Conservation (phyloP, 2,797 vertebrate genomes). For the Oreonectes daqikongensis region DNA sequence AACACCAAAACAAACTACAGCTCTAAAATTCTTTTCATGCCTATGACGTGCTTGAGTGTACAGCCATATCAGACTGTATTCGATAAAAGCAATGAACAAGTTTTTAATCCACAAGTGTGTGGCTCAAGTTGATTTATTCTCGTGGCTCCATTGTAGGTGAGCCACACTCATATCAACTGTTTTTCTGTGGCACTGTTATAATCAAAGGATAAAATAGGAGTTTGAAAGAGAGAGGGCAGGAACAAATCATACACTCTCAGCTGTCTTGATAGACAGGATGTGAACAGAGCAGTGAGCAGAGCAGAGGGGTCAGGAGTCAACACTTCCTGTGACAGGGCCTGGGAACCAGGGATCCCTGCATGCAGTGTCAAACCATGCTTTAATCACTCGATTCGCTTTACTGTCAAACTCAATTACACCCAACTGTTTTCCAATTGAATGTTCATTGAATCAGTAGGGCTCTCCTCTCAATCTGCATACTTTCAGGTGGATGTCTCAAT, state of each 20-base stretch:
- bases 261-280: conserved; percentile 70
- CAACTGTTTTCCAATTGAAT: neutral
- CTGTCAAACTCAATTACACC: conserved; percentile 21
- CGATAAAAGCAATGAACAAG: neutral
- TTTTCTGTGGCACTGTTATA: neutral
- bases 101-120: neutral
- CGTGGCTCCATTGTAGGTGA: neutral
- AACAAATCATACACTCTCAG: conserved; percentile 56
- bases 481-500: conserved; percentile 53
- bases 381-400: conserved; percentile 2
- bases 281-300: conserved; percentile 64
- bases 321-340: conserved; percentile 77
- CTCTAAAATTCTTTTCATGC: conserved; percentile 13
- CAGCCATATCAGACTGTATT: neutral
- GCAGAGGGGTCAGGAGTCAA: conserved; percentile 75
- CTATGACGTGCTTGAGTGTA: neutral
- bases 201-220: neutral
- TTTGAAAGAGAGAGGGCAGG: conserved; percentile 33
- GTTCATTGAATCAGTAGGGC: conserved; percentile 3
- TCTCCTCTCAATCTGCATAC: conserved; percentile 8
- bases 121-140: neutral
- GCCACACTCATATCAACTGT: neutral
- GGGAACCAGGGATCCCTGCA: conserved; percentile 69
- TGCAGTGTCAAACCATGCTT: conserved; percentile 41
- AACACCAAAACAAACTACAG: conserved; percentile 44